These are phyloP conservation scores for Dryococelus australis DNA, from an alignment of 2,888 invertebrate genomes.

Conservation along the genomic window DNA sequence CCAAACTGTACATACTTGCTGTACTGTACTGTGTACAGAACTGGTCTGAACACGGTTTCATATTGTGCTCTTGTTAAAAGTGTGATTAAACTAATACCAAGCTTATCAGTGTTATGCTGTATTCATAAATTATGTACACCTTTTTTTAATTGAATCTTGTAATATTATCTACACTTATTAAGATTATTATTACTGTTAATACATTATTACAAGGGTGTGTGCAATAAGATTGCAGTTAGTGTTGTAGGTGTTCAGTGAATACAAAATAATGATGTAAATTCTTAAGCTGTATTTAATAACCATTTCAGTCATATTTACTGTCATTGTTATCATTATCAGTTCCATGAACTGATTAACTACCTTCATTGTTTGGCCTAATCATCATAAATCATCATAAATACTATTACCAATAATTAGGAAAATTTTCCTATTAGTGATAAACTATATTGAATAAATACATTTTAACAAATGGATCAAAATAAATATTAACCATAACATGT, in stretches of 20 bases:
- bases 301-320: constrained; percentile 33
- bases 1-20: background rate
- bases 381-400: constrained; percentile 41
- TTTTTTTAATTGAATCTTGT: constrained; percentile 13
- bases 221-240: constrained; percentile 43
- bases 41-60: background rate
- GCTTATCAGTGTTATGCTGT: background rate
- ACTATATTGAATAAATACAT: background rate
- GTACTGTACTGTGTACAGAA: background rate
- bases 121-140: constrained; percentile 6
- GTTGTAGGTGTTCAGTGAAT: constrained; percentile 42
- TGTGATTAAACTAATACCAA: background rate
- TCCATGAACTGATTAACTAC: constrained; percentile 46
- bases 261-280: constrained; percentile 37
- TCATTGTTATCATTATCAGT: constrained; percentile 45
- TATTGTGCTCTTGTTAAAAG: background rate
- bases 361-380: constrained; percentile 48
- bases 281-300: constrained; percentile 16
- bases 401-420: constrained; percentile 37
- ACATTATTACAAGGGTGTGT: constrained; percentile 40
- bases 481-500: constrained; percentile 24
- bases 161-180: constrained; percentile 24
- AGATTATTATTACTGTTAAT: constrained; percentile 40
- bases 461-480: constrained; percentile 22
- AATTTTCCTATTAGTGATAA: constrained; percentile 39